Evolutionary conservation across 1,140 invertebrate genomes (phyloP).

Genomic region (Caerostris darwini): DNA sequence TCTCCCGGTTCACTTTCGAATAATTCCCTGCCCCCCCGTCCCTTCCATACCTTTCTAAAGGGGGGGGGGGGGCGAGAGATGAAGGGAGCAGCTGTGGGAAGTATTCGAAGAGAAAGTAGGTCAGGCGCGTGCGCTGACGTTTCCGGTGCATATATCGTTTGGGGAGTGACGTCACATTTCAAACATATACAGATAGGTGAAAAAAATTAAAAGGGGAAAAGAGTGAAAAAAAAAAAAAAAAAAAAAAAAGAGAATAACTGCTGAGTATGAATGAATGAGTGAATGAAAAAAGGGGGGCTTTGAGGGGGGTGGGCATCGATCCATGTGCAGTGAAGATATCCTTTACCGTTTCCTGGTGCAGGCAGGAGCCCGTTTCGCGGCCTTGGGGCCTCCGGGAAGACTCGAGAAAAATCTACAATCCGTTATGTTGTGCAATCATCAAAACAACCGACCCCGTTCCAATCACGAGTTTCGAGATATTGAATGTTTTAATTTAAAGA

Average conservation of each 20-base stretch:
- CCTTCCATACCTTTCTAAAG: not conserved
- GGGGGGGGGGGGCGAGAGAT: not conserved
- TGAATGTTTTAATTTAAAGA: no score
- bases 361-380: no score
- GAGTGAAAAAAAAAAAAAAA: not conserved
- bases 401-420: no score
- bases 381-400: no score
- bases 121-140: conserved; percentile 32
- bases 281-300: not conserved
- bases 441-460: no score
- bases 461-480: no score
- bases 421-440: no score
- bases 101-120: conserved; percentile 6
- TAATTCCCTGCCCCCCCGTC: not conserved
- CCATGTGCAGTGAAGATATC: not conserved
- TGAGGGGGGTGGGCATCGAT: not conserved
- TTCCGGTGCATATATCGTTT: conserved; percentile 12
- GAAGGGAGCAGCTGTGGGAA: not conserved
- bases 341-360: not conserved
- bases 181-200: not conserved
- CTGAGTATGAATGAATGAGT: not conserved
- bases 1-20: not conserved
- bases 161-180: conserved; percentile 14
- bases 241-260: not conserved
- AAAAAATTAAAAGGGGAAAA: conserved; percentile 25